phyloP scores from a whole-genome alignment of 2,797 vertebrate species.

The Cygnus olor region DNA sequence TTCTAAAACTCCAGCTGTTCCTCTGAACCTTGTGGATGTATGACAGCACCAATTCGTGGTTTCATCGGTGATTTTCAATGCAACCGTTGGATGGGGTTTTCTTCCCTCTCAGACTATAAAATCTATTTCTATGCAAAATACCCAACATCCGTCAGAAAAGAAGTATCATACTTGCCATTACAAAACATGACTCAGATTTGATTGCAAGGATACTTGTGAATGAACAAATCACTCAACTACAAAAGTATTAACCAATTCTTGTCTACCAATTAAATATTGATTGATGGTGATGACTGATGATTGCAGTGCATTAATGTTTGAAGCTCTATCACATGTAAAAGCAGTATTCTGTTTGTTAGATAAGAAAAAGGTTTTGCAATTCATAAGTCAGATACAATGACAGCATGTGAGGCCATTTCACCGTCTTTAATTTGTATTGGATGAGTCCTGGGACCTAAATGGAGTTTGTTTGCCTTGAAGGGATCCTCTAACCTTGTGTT shows the following conservation, averaged over 20 bases:
- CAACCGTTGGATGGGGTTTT: background rate
- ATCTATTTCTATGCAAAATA: constrained; percentile 12
- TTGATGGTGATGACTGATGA: constrained; percentile 53
- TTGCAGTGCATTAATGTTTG: constrained; percentile 9
- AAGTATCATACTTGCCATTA: background rate
- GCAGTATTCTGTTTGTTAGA: background rate
- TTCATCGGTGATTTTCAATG: background rate
- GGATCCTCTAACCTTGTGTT: rapidly evolving
- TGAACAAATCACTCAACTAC: constrained; percentile 49
- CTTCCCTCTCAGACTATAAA: background rate
- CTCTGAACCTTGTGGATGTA: background rate
- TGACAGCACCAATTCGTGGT: background rate
- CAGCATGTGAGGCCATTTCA: background rate
- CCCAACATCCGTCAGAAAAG: constrained; percentile 35
- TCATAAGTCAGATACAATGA: background rate
- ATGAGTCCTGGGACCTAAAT: background rate
- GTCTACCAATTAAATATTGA: constrained; percentile 52
- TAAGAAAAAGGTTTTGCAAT: background rate
- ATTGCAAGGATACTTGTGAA: constrained; percentile 61
- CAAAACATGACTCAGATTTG: constrained; percentile 49
- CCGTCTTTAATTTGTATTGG: background rate
- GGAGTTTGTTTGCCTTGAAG: background rate
- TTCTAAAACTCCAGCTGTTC: background rate
- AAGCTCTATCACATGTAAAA: background rate
- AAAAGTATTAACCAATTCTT: constrained; percentile 43